Evolutionary conservation across 2,113 vertebrate species (phyloP).

Genomic region (Apus apus): DNA sequence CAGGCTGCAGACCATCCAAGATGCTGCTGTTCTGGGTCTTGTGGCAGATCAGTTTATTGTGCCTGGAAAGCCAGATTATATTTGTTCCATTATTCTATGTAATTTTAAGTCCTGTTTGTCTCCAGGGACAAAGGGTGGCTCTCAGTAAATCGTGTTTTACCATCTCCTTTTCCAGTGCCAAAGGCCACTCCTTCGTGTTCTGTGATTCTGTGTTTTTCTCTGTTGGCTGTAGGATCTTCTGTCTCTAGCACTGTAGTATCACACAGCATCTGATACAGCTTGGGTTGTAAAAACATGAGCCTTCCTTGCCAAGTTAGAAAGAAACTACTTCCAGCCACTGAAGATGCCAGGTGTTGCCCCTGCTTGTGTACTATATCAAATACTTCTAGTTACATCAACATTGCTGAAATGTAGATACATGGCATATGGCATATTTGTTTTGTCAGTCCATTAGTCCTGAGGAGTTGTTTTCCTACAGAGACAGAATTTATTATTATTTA

Average conservation of each 20-base stretch:
- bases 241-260: background rate
- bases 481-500: background rate
- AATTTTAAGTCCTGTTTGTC: background rate
- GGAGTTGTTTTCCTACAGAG: background rate
- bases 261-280: background rate
- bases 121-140: background rate
- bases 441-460: background rate
- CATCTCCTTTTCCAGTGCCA: background rate
- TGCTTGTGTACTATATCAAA: background rate
- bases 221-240: background rate
- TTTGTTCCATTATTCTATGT: background rate
- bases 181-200: background rate
- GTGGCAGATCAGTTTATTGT: background rate
- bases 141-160: background rate
- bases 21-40: background rate
- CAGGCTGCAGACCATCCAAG: background rate
- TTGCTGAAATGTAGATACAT: background rate
- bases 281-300: background rate
- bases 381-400: background rate
- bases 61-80: background rate
- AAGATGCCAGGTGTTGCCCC: background rate
- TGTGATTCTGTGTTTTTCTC: background rate
- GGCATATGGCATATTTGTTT: background rate
- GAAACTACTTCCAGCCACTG: background rate
- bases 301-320: background rate